Percentiles rank a stretch among this genome's conserved stretches.
phyloP scores from a whole-genome alignment of 2,113 vertebrate genomes.

The Erinaceus europaeus region DNA sequence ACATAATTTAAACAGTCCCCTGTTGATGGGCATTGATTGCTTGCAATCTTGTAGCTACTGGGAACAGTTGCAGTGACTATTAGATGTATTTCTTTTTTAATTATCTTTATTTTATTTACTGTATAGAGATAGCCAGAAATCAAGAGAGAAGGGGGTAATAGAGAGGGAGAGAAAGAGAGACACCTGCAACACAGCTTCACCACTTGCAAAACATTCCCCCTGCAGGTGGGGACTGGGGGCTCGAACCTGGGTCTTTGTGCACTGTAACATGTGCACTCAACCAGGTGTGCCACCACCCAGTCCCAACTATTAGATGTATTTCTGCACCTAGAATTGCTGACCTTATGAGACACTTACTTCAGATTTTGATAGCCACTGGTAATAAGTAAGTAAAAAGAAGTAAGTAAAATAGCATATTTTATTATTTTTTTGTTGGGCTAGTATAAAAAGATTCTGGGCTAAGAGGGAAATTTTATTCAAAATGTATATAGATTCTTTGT shows the following conservation, averaged over 20 bases:
- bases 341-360: background rate
- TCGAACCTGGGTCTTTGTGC: too few relatives aligned
- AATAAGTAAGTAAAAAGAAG: background rate
- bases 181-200: too few relatives aligned
- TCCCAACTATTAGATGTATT: too few relatives aligned
- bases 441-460: background rate
- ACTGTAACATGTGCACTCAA: too few relatives aligned
- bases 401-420: background rate
- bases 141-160: too few relatives aligned
- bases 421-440: conserved; percentile 4
- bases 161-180: too few relatives aligned
- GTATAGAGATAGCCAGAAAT: too few relatives aligned
- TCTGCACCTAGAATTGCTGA: conserved; percentile 5
- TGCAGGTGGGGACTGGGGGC: too few relatives aligned
- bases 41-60: background rate
- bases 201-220: too few relatives aligned
- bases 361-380: conserved; percentile 2
- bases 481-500: background rate
- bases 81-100: too few relatives aligned
- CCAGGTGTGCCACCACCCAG: too few relatives aligned
- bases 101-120: too few relatives aligned
- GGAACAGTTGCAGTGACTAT: background rate
- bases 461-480: background rate
- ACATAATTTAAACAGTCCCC: background rate
- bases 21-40: background rate